Evolutionary conservation across 1,140 invertebrate species (phyloP), one percentile per base, ranked within the genome.

Genomic region (Leptonema lineaticorne): DNA sequence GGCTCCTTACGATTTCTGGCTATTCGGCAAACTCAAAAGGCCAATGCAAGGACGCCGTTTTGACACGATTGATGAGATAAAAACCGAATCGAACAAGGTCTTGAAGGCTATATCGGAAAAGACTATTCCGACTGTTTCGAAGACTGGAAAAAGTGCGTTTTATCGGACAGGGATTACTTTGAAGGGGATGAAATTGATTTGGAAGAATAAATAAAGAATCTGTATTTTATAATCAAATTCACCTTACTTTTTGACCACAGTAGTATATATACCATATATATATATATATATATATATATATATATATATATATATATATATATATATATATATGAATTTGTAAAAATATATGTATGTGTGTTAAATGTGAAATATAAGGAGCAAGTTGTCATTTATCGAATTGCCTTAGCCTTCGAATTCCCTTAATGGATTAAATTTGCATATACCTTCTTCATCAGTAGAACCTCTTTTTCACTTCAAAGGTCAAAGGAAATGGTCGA

Each of bases 391-490:
- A 45, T 45, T 16, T n/a, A 45, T 45, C 37, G 16, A 45, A 45
- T 45, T 11, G 30, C 11, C 37, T 45, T 45, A n/a, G 3, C 14
- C 37, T 14, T 9, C 4, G 4, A 14, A 45, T 2, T 24, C 14
- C 50, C 22, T 22, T 53, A 53, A 53, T 53, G 50, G 50, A 53
- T 53, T 53, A 53, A 24, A 20, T 53, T 53, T 26, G 22, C 50
- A 53, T 26, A 24, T 20, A 22, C 37, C 11, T 9, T 14, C 37
- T 16, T 45, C 14, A 4, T 3, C 4, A 45, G 9, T 22, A n/a
- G 22, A 53, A 7, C 50, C 50, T 24, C n/a, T n/a, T n/a, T n/a
- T n/a, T n/a, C n/a, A n/a, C n/a, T 18, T 20, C 50, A 11, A 53
- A 3, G 9, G 20, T 26, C 8, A 7, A 53, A 14, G 11, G 20